Base-by-base conservation (phyloP, 2,888 invertebrate species). In the Minunthozetes semirufus region DNA sequence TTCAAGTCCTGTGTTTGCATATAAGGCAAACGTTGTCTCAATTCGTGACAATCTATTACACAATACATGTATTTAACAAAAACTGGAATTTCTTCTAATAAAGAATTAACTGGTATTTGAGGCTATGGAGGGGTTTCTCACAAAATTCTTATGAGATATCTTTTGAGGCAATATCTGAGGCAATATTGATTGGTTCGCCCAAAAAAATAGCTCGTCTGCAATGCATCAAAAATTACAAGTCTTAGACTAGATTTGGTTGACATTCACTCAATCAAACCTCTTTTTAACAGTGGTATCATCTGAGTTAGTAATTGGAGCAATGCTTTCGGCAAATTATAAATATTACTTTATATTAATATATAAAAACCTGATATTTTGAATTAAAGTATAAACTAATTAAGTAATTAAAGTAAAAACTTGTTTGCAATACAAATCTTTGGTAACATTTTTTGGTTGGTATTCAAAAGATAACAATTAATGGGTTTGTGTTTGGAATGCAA, bases 251-350 rank as follows among this genome's bases (percentile, higher is more conserved):
- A 2, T 50, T 50, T n/a, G 3, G 5, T n/a, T 11, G 50, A 15
- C 50, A 19, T 4, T 50, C 11, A 11, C 50, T 50, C 33, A 8
- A 33, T 33, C 33, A 33, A 33, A 3, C 33, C 4, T 48, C 46
- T 48, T 48, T 48, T 11, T 17, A 48, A 8, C n/a, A n/a, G n/a
- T n/a, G n/a, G n/a, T n/a, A n/a, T n/a, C n/a, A n/a, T n/a, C n/a
- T n/a, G n/a, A n/a, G n/a, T n/a, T n/a, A 56, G 19, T 56, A 56
- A 56, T 56, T 56, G 56, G 56, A 56, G n/a, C 56, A 56, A 13
- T 3, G 56, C 56, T 56, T 56, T 56, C 9, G 56, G 22, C 19
- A 9, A 56, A 48, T 17, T 17, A 11, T 11, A 17, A n/a, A 15
- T n/a, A 48, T 4, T 17, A 48, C n/a, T 48, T 17, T 48, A 48